Conservation (phyloP, 1,140 invertebrate genomes). For the Bombus balteatus region DNA sequence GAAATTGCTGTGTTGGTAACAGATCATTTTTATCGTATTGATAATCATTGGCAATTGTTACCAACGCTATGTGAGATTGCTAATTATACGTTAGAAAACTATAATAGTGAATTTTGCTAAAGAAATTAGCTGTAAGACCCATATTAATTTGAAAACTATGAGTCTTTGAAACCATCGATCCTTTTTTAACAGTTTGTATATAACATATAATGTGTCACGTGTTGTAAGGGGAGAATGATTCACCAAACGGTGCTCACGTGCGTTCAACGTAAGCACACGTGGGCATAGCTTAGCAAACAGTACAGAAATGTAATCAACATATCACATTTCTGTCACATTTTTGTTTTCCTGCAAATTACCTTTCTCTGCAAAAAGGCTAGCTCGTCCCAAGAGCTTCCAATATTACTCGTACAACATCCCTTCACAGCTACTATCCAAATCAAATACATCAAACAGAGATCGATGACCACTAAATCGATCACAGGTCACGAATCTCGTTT, state of each 20-base stretch:
- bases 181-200: too few relatives aligned
- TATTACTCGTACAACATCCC: neutral
- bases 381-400: neutral
- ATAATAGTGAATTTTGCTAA: neutral
- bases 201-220: neutral
- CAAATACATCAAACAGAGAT: neutral
- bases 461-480: neutral
- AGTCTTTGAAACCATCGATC: neutral
- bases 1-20: neutral
- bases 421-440: neutral
- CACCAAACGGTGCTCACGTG: slow-evolving; percentile 12
- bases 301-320: neutral
- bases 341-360: neutral
- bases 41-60: too few relatives aligned
- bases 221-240: neutral
- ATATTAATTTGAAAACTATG: neutral
- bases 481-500: neutral
- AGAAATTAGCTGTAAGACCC: too few relatives aligned
- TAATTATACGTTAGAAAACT: neutral
- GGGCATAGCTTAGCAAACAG: neutral
- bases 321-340: neutral
- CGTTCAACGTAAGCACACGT: slow-evolving; percentile 20
- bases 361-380: neutral
- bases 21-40: too few relatives aligned
- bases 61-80: neutral